phyloP scores from a whole-genome alignment of 2,888 invertebrate genomes.

The Artemia sinica region DNA sequence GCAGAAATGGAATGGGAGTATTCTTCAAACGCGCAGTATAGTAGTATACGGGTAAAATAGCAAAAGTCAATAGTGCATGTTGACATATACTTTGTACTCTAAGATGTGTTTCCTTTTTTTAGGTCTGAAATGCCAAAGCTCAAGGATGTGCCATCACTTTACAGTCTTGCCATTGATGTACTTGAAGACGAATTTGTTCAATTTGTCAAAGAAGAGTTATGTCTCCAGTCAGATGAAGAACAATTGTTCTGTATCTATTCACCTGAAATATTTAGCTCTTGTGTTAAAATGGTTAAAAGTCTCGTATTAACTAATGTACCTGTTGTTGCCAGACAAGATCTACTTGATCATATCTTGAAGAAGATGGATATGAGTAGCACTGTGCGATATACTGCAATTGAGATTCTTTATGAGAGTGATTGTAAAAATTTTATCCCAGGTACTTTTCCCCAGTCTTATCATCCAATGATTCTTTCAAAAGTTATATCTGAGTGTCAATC shows the following conservation, averaged over 20 bases:
- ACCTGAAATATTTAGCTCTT: constrained; percentile 3
- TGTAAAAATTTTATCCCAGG: background rate
- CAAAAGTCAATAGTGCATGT: no score
- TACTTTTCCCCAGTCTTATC: constrained; percentile 10
- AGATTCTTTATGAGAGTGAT: background rate
- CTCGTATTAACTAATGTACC: constrained; percentile 11
- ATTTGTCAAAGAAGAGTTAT: constrained; percentile 2
- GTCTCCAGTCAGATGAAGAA: background rate
- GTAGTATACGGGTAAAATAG: no score
- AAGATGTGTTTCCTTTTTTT: no score
- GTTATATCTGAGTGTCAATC: background rate
- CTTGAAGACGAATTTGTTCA: background rate
- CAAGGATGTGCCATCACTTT: background rate
- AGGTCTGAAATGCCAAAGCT: background rate
- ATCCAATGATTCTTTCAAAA: background rate
- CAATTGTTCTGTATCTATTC: constrained; percentile 10
- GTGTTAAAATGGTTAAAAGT: background rate
- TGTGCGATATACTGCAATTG: background rate
- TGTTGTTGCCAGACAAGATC: constrained; percentile 1
- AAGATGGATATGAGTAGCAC: background rate
- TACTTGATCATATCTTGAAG: constrained; percentile 1
- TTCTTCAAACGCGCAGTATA: no score
- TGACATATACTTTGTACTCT: no score
- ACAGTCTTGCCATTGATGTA: background rate
- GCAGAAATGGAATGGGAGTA: no score